phyloP scores from a whole-genome alignment of 2,113 vertebrate genomes.

The Rattus norvegicus region GRCr8 NC_086021.1:106704501-106705000 shows the following conservation, averaged over 20 bases:
- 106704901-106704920: neutral
- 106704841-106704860: neutral
- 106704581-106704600: neutral
- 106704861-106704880: neutral
- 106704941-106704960: neutral
- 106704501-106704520: neutral
- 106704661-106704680: neutral
- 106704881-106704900: neutral
- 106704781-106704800: neutral
- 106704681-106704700: neutral
- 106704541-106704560: neutral
- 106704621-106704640: neutral
- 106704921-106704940: neutral
- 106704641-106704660: neutral
- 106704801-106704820: neutral
- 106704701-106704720: neutral
- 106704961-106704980: neutral
- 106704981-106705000: neutral
- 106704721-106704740: neutral
- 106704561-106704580: neutral
- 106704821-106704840: neutral
- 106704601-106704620: neutral
- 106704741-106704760: neutral
- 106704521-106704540: neutral
- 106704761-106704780: neutral